These are phyloP conservation scores for Propithecus deckenii DNA, from an alignment of 2,797 vertebrate species.

Conservation along the genomic window DNA sequence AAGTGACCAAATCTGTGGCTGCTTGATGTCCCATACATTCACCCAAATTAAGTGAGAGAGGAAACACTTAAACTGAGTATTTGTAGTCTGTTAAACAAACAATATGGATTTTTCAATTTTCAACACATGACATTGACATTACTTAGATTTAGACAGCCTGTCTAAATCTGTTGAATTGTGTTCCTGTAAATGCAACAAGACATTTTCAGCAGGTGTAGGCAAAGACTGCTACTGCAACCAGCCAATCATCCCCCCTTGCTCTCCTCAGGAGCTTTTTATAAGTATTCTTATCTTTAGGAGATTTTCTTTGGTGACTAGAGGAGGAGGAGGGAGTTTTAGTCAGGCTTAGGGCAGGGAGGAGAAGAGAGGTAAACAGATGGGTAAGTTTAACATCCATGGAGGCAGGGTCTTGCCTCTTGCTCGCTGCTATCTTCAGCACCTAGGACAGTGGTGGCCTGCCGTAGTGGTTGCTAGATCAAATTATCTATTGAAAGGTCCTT, in stretches of 20 bases:
- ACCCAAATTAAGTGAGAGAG: neutral
- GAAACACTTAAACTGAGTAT: neutral
- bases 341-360: neutral
- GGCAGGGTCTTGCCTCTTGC: neutral
- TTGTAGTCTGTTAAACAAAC: neutral
- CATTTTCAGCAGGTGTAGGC: neutral
- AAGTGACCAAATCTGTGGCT: neutral
- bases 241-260: neutral
- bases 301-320: neutral
- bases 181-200: neutral
- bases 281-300: neutral
- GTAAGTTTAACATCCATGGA: neutral
- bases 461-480: neutral
- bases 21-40: neutral
- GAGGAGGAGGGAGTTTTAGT: neutral
- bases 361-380: neutral
- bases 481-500: neutral
- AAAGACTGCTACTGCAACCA: neutral
- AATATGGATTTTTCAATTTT: neutral
- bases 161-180: neutral
- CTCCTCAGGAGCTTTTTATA: neutral
- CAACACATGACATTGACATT: neutral
- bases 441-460: neutral
- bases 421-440: neutral
- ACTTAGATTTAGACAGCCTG: neutral